Evolutionary conservation across 2,113 vertebrate genomes (phyloP), one percentile per base, ranked within the genome.

Genomic region (Hippoglossus stenolepis): DNA sequence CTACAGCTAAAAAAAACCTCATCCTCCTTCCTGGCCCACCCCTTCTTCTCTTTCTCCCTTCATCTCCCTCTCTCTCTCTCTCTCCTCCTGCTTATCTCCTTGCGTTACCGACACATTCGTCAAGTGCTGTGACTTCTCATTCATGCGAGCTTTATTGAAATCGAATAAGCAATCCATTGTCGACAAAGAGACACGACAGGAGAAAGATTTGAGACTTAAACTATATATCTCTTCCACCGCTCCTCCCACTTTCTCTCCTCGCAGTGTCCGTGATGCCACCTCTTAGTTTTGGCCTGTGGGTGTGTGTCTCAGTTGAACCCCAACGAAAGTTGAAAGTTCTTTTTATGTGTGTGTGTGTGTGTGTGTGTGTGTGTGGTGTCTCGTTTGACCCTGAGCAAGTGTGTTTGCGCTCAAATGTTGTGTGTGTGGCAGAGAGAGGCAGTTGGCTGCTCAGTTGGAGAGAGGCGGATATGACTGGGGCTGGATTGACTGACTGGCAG

Each of bases 401-500:
- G 17, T 35, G 59, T 67, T 14, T 66, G 73, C 61, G 66, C 57
- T 21, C 15, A 51, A 24, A 40, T 45, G 67, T 66, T 56, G 53
- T 56, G 53, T 57, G 54, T 24, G n/a, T 57, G 51, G 7, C 20
- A n/a, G 51, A 54, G 51, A 53, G 78, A 81, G 83, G 85, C 85
- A 86, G 74, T 87, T 88, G 87, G 81, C 87, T 79, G 87, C 83
- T 91, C 79, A 49, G 69, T 68, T 66, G 87, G 79, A 90, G 54
- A 69, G 69, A 84, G 74, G 73, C 47, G 81, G 88, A 85, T 90
- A 79, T 77, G 71, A 78, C 85, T 84, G 67, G 56, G 70, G 72
- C 68, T 87, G 67, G 87, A 88, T 58, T 87, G 85, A 90, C 71
- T 82, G 86, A 89, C 81, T 89, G 79, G 85, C 83, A 87, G 79